phyloP scores from a whole-genome alignment of 2,888 invertebrate species.

The Cerceris rybyensis region DNA sequence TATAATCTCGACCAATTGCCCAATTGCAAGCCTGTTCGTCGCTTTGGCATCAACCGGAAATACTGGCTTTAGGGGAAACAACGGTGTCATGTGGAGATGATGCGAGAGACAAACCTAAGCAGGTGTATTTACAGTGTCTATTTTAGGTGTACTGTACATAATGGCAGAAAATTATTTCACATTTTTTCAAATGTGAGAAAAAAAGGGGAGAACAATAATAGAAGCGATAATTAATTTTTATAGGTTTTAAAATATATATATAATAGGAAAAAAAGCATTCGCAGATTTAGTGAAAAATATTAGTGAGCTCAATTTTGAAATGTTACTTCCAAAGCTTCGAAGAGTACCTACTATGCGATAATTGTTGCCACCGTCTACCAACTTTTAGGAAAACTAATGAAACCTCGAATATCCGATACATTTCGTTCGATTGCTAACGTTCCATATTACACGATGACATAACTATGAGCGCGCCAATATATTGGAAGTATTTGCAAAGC shows the following conservation, averaged over 20 bases:
- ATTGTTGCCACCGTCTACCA: no score
- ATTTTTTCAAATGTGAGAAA: no score
- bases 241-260: no score
- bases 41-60: background rate
- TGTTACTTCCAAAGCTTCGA: no score
- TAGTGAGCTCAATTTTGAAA: no score
- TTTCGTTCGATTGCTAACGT: background rate
- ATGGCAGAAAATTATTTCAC: no score
- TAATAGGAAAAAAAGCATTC: no score
- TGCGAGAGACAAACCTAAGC: background rate
- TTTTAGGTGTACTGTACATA: background rate
- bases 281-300: no score
- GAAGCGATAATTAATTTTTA: no score
- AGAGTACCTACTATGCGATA: no score
- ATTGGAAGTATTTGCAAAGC: background rate
- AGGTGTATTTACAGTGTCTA: background rate
- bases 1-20: constrained; percentile 47
- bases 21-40: constrained; percentile 15
- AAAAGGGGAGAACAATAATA: no score
- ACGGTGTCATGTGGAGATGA: background rate
- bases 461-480: background rate
- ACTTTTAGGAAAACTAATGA: no score
- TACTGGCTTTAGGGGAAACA: background rate
- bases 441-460: background rate
- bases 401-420: background rate